These are phyloP conservation scores for Phalacrocorax brasilianus DNA, from an alignment of 2,113 vertebrate genomes.

Conservation along the genomic window DNA sequence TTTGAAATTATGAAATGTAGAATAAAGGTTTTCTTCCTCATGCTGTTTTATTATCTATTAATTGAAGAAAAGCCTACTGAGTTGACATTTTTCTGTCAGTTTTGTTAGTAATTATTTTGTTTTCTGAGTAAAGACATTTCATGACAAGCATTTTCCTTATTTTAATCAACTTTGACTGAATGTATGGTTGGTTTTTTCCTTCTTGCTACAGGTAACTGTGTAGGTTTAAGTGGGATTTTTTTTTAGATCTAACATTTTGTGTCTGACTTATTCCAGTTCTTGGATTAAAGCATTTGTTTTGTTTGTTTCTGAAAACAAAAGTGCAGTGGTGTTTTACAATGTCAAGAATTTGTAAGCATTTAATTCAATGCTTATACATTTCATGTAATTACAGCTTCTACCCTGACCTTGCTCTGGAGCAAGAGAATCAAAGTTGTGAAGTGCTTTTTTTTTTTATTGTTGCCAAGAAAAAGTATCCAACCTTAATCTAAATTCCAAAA, in stretches of 20 bases:
- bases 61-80: not conserved
- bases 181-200: not conserved
- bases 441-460: not conserved
- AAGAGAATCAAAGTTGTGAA: not conserved
- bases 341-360: not conserved
- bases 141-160: not conserved
- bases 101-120: not conserved
- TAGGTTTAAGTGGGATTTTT: not conserved
- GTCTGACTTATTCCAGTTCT: not conserved
- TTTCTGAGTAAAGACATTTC: not conserved
- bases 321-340: not conserved
- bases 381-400: not conserved
- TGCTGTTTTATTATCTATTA: not conserved
- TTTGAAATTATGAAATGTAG: slow-evolving; percentile 6
- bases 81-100: not conserved
- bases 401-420: not conserved
- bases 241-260: not conserved
- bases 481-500: not conserved
- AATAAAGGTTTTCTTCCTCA: not conserved
- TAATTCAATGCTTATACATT: not conserved
- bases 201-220: not conserved
- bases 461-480: not conserved
- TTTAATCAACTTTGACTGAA: not conserved
- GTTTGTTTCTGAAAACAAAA: not conserved
- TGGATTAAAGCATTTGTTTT: not conserved